Base-by-base conservation (phyloP, 1,140 invertebrate species). In the Sweltsa coloradensis region DNA sequence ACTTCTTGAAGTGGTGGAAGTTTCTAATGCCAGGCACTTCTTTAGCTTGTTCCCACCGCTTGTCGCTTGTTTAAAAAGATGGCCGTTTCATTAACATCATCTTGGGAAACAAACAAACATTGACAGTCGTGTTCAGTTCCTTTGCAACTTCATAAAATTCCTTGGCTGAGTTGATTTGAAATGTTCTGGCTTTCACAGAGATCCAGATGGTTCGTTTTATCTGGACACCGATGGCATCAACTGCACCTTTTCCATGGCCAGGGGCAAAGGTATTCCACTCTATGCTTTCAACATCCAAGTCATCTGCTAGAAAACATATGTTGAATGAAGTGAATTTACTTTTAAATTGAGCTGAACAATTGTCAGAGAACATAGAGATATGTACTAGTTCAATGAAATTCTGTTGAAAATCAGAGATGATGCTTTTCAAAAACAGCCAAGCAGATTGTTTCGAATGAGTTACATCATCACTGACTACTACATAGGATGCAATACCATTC, bases 1-100 rank as follows among this genome's bases (percentile, higher is more conserved):
- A 44, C 19, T 25, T 22, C 29, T 44, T 22, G 26, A 44, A 44
- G 42, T 25, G 26, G 26, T 44, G 42, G 26, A 26, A 44, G 29
- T 26, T 18, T 18, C 22, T 22, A 19, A 44, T 24, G 13, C 42
- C 42, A 25, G 42, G 42, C 24, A 44, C 26, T 44, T 24, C 22
- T 26, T 18, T 3, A 31, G 26, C n/a, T 9, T 37, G 18, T 18
- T 44, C 19, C 42, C 42, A 44, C 14, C 42, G 42, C 29, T 22
- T 26, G 29, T 23, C 19, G n/a, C n/a, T n/a, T n/a, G 23, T n/a
- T 19, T n/a, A n/a, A n/a, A 21, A 25, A 13, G 24, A 25, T 14
- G 13, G 22, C 26, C 19, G 22, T 44, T 27, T 26, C 7, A 26
- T 44, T 26, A 44, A 44, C 26, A 26, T 44, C 22, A 19, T 25